phyloP scores from a whole-genome alignment of 2,888 invertebrate species.

The Clusia tigrina region DNA sequence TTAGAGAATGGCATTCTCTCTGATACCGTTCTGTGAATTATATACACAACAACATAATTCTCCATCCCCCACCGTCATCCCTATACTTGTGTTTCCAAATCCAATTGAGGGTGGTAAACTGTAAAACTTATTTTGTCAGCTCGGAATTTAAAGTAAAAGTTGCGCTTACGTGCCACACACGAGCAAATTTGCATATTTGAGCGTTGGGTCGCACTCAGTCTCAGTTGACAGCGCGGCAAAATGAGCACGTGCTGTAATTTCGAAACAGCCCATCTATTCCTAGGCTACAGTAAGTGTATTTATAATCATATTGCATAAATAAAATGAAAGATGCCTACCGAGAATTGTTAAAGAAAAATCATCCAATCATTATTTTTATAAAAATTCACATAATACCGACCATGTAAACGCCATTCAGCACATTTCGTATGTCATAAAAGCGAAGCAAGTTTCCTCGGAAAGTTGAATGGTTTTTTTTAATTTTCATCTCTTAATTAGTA shows the following conservation, averaged over 20 bases:
- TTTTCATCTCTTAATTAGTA: too few relatives aligned
- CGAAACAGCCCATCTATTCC: not conserved
- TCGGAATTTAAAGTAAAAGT: slow-evolving; percentile 4
- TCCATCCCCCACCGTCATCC: not conserved
- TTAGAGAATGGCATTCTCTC: too few relatives aligned
- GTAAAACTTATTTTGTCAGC: not conserved
- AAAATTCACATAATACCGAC: too few relatives aligned
- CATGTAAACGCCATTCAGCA: too few relatives aligned
- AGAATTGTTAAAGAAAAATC: not conserved
- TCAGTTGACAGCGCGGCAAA: slow-evolving; percentile 45
- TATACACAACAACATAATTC: too few relatives aligned
- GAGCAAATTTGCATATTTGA: slow-evolving; percentile 28
- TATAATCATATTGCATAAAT: not conserved
- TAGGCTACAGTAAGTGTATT: not conserved
- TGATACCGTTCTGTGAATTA: too few relatives aligned
- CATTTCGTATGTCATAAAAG: too few relatives aligned
- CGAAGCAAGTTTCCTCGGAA: too few relatives aligned
- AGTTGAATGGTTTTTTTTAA: too few relatives aligned
- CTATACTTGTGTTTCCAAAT: too few relatives aligned
- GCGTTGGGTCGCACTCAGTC: slow-evolving; percentile 46
- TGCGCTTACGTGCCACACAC: not conserved
- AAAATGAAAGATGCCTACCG: not conserved
- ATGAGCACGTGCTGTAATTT: slow-evolving; percentile 38
- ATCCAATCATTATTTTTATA: not conserved
- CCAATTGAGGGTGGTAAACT: slow-evolving; percentile 2